A percentile compares a stretch with the other conserved stretches of the same genome.
Conservation (phyloP, 2,113 vertebrate species). For the Nanger granti region DNA sequence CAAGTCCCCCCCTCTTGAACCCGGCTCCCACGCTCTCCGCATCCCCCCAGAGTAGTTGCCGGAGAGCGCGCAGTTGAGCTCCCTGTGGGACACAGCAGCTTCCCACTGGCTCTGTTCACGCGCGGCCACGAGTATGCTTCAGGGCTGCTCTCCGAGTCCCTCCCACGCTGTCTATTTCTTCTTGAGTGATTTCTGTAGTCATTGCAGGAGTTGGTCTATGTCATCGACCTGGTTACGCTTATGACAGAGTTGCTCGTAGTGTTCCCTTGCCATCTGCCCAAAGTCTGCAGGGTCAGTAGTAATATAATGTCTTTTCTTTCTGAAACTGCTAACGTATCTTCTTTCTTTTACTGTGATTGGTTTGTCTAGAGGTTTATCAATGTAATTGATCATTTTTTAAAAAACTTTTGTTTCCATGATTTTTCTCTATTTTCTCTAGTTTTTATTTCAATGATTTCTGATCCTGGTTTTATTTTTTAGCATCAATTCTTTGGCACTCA, state of each 20-base stretch:
- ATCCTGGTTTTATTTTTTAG: neutral
- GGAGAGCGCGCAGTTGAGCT: accelerated
- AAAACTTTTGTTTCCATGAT: neutral
- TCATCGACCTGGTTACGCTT: too few relatives aligned
- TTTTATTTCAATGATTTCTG: neutral
- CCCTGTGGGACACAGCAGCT: accelerated
- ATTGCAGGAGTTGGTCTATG: neutral
- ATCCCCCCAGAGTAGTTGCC: accelerated
- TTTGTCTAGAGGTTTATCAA: neutral
- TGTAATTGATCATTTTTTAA: neutral
- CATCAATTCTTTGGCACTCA: accelerated
- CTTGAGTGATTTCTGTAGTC: neutral
- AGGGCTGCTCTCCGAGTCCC: accelerated
- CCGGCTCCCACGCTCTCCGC: neutral
- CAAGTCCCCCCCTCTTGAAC: accelerated
- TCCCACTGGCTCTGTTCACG: accelerated
- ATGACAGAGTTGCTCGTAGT: neutral
- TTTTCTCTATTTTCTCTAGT: neutral
- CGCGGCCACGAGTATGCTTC: accelerated
- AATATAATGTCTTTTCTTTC: neutral
- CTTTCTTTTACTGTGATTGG: neutral
- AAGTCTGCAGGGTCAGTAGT: neutral
- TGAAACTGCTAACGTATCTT: neutral
- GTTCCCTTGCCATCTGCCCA: neutral
- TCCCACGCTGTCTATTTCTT: neutral